These are phyloP conservation scores for Lophochroa leadbeateri DNA, from an alignment of 2,113 vertebrate species.

Conservation along the genomic window DNA sequence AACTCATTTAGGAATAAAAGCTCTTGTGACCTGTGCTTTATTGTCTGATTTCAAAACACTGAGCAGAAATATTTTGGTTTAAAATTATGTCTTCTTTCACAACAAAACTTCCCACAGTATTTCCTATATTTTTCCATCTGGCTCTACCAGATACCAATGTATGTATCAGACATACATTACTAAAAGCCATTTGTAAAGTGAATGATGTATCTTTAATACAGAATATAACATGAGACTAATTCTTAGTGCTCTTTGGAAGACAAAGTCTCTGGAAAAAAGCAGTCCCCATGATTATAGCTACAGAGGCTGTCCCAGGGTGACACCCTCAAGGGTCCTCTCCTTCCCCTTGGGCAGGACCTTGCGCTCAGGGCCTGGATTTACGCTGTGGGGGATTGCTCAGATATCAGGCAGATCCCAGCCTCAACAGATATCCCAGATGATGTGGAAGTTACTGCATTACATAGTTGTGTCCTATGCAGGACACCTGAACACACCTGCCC, in stretches of 20 bases:
- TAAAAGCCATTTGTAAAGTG: neutral
- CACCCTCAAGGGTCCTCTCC: neutral
- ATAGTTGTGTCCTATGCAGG: too few relatives aligned
- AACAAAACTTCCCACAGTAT: neutral
- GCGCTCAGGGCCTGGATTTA: neutral
- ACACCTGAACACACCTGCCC: too few relatives aligned
- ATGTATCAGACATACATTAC: neutral
- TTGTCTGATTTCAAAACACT: neutral
- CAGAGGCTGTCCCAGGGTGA: neutral
- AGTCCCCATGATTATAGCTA: neutral
- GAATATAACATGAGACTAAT: neutral
- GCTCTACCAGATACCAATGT: neutral
- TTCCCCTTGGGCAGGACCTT: neutral
- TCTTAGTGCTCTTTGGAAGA: neutral
- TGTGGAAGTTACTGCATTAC: rapidly evolving
- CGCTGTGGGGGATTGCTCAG: neutral
- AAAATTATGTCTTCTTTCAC: neutral
- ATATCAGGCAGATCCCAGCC: neutral
- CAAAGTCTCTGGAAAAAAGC: neutral
- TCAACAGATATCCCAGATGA: neutral
- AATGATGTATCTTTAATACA: neutral
- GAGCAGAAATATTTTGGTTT: neutral
- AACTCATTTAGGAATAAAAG: neutral
- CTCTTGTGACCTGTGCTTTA: neutral
- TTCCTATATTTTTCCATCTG: neutral